phyloP scores from a whole-genome alignment of 2,113 vertebrate species.

The Crotalus viridis region DNA sequence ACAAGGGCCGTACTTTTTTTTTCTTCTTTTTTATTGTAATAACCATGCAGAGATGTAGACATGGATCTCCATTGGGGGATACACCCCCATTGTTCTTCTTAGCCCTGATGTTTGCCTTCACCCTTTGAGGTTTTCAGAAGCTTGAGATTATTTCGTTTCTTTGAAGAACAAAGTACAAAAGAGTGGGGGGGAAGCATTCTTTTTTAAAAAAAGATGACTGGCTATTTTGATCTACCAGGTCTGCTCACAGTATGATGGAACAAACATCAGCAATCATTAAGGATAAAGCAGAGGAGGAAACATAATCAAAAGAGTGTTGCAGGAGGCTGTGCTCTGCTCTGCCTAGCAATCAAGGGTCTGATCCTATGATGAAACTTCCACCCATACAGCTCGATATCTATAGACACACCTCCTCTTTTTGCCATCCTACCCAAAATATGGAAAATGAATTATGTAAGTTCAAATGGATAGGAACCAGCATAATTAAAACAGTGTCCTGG shows the following conservation, averaged over 20 bases:
- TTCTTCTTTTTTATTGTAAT: constrained; percentile 49
- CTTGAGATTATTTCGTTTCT: constrained; percentile 69
- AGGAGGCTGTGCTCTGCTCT: constrained; percentile 33
- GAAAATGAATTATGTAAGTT: not conserved
- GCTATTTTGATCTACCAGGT: constrained; percentile 71
- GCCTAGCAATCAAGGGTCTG: not conserved
- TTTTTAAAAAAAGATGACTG: constrained; percentile 57
- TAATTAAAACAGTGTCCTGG: not conserved
- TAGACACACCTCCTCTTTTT: accelerated
- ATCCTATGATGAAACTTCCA: constrained; percentile 1
- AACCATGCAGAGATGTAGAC: constrained; percentile 60
- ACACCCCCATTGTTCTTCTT: constrained; percentile 64
- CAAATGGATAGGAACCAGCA: not conserved
- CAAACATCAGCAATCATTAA: constrained; percentile 73
- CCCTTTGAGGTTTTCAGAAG: constrained; percentile 72
- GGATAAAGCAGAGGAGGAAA: constrained; percentile 58
- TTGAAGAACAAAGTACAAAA: constrained; percentile 69
- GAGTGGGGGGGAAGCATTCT: constrained; percentile 23
- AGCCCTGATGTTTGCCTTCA: constrained; percentile 66
- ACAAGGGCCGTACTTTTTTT: constrained; percentile 34
- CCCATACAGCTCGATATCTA: not conserved
- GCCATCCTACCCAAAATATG: not conserved
- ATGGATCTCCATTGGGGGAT: constrained; percentile 52
- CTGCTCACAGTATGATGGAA: constrained; percentile 67
- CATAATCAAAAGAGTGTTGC: constrained; percentile 66